Conservation (phyloP, 2,113 vertebrate species). For the Pipa parva region DNA sequence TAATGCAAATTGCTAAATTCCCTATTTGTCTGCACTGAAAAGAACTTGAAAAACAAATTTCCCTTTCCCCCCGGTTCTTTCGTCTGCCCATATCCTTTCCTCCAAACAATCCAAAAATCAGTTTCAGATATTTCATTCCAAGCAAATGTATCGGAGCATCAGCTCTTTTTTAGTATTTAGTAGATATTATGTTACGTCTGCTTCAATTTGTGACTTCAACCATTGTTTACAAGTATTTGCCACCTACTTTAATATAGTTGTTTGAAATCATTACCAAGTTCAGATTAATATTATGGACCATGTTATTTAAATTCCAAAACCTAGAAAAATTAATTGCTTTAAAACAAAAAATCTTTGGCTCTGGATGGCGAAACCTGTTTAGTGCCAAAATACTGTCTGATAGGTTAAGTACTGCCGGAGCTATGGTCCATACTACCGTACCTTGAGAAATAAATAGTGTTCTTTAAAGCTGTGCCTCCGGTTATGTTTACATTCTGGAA, state of each 20-base stretch:
- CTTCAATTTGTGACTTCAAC: no score
- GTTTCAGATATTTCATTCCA: background rate
- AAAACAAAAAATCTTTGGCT: no score
- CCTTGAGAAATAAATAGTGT: conserved; percentile 3
- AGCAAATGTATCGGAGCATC: background rate
- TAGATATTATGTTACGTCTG: background rate
- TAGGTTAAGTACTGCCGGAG: background rate
- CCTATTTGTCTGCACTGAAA: conserved; percentile 34
- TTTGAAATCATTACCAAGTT: no score
- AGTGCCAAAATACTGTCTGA: background rate
- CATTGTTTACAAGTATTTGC: no score
- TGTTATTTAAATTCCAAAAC: no score
- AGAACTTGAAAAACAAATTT: background rate
- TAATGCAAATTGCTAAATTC: conserved; percentile 33
- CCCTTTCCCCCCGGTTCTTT: background rate
- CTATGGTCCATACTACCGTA: background rate
- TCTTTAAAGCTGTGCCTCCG: conserved; percentile 50
- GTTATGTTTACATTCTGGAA: conserved; percentile 48
- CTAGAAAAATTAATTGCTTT: no score
- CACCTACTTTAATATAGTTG: no score
- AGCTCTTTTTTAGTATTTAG: background rate
- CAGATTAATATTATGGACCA: no score
- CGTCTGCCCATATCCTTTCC: background rate
- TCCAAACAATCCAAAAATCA: background rate
- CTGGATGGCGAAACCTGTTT: background rate